A percentile compares a stretch with the other conserved stretches of the same genome.
These are phyloP conservation scores for Prolemur simus DNA, from an alignment of 2,113 vertebrate genomes.

Conservation along the genomic window DNA sequence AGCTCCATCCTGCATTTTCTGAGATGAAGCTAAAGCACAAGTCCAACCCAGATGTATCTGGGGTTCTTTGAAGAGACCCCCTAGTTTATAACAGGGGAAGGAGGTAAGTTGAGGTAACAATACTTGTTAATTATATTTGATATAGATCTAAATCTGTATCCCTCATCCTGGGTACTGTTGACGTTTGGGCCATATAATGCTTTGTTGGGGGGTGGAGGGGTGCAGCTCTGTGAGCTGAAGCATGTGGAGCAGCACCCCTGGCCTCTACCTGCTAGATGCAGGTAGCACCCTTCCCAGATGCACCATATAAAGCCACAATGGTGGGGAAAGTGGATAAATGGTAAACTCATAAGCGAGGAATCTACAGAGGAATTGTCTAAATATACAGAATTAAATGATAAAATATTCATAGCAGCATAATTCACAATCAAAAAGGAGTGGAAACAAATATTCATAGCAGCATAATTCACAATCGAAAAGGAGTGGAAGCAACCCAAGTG, in stretches of 20 bases:
- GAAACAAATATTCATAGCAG: background rate
- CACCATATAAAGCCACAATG: background rate
- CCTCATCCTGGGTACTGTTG: background rate
- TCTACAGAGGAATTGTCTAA: background rate
- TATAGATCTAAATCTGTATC: background rate
- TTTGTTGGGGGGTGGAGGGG: background rate
- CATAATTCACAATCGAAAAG: no score
- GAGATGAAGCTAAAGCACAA: background rate
- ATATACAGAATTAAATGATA: background rate
- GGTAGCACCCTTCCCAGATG: background rate
- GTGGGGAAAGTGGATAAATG: background rate
- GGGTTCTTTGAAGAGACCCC: background rate
- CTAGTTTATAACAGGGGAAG: background rate
- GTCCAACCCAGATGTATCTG: background rate
- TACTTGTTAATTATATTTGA: background rate
- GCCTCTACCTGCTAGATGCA: background rate
- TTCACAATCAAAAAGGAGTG: no score
- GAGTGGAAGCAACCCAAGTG: no score
- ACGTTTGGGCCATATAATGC: background rate
- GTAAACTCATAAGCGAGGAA: background rate
- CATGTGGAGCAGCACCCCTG: background rate
- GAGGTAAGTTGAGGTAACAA: background rate
- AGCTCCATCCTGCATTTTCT: background rate
- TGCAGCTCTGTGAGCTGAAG: background rate
- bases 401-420: background rate